Evolutionary conservation across 2,888 invertebrate genomes (phyloP).

Genomic region (Stenodema calcarata): DNA sequence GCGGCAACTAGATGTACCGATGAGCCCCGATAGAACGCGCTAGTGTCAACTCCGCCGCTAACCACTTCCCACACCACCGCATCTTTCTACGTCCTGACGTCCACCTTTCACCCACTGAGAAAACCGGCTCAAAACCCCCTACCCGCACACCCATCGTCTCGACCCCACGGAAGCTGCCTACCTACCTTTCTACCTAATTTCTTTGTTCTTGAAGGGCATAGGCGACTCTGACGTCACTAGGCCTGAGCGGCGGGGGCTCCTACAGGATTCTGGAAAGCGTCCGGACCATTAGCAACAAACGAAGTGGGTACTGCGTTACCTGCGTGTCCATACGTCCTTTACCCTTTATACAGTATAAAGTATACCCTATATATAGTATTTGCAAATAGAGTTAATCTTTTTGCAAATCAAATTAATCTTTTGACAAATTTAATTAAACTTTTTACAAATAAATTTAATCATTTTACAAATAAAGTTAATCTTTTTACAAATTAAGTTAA

Average conservation of each 20-base stretch:
- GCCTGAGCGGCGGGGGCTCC: not conserved
- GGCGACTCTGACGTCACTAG: not conserved
- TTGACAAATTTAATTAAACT: too few species aligned
- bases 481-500: too few species aligned
- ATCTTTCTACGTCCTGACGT: not conserved
- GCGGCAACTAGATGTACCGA: not conserved
- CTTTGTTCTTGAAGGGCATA: constrained; percentile 14
- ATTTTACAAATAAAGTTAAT: too few species aligned
- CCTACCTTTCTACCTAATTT: constrained; percentile 8
- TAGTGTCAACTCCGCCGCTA: not conserved
- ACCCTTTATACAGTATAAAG: too few species aligned
- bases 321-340: too few species aligned
- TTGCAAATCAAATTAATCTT: too few species aligned
- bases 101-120: not conserved
- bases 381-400: too few species aligned
- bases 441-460: too few species aligned
- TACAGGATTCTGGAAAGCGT: not conserved
- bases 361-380: too few species aligned
- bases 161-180: not conserved
- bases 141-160: not conserved
- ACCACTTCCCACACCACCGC: not conserved
- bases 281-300: too few species aligned
- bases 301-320: too few species aligned
- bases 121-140: not conserved
- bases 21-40: not conserved